Evolutionary conservation across 2,888 invertebrate genomes (phyloP), one percentile per base, ranked within the genome.

Genomic region (Xanthorhoe designata): DNA sequence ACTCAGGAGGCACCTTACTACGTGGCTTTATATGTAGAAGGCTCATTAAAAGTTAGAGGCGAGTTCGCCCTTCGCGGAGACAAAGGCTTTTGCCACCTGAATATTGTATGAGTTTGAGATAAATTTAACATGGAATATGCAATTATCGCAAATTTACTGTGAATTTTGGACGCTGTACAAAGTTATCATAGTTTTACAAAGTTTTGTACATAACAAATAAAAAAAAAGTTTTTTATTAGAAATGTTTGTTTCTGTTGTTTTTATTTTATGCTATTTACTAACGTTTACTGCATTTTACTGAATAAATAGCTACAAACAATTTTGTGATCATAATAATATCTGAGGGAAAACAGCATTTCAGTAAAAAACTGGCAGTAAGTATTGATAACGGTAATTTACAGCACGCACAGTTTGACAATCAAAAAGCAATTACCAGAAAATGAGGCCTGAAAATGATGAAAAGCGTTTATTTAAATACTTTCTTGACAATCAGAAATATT

Each of bases 121-220:
- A 50, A 49, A 61, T 61, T 50, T 49, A 49, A 50, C 38, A 38
- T 61, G 13, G 35, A 56, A 49, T 62, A 61, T 55, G 55, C 62
- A 55, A 49, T 19, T 54, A 42, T 59, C 4, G 24, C 24, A 6
- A 17, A n/a, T n/a, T 51, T 8, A 29, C 50, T 35, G 29, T 49
- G 42, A 24, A 29, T 42, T 61, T 29, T 24, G 8, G 13, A 56
- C 24, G 24, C 24, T 24, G 24, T 24, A 24, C 13, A 17, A 24
- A 49, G 35, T 47, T 61, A 15, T 18, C 29, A 1, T 50, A 49
- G 54, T 55, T n/a, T n/a, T 50, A 55, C 49, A 62, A 61, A 62
- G 8, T 6, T 5, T 32, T 32, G 32, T 32, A n/a, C n/a, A n/a
- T n/a, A n/a, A n/a, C n/a, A n/a, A n/a, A n/a, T n/a, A n/a, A n/a